Conservation (phyloP, 2,888 invertebrate genomes). For the Athalia rosae region DNA sequence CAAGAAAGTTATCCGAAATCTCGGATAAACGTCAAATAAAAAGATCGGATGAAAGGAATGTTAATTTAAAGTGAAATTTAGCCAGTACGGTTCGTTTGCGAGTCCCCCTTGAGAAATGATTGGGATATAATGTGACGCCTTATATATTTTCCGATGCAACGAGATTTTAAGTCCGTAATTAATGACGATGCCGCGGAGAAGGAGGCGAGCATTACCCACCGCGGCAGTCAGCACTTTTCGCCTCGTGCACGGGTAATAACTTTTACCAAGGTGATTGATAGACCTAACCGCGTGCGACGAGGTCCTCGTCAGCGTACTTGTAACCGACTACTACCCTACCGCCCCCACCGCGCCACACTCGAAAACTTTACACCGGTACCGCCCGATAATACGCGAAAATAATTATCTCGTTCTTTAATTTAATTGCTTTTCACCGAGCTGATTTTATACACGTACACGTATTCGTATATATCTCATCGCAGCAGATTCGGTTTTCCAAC, state of each 20-base stretch:
- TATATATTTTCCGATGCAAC: constrained; percentile 19
- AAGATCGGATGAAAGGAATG: constrained; percentile 33
- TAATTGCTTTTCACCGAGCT: constrained; percentile 4
- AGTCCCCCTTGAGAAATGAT: no score
- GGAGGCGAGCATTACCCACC: constrained; percentile 31
- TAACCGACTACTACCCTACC: not conserved
- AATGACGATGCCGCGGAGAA: constrained; percentile 21
- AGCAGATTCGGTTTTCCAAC: not conserved
- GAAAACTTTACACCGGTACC: not conserved
- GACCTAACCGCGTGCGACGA: constrained; percentile 30
- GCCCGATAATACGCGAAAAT: not conserved
- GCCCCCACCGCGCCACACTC: no score
- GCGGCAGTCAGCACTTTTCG: constrained; percentile 46
- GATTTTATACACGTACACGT: not conserved
- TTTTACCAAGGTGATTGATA: constrained; percentile 45
- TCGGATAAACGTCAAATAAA: constrained; percentile 16
- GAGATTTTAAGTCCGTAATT: constrained; percentile 45
- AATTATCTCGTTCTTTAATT: constrained; percentile 29
- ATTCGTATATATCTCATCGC: not conserved
- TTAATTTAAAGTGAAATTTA: constrained; percentile 35
- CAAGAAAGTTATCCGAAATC: constrained; percentile 12
- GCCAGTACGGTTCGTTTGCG: not conserved
- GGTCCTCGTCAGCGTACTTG: constrained; percentile 22
- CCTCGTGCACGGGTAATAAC: constrained; percentile 36
- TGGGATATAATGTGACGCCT: not conserved